These are phyloP conservation scores for Spodoptera litura DNA, from an alignment of 1,140 invertebrate species.

Conservation along the genomic window DNA sequence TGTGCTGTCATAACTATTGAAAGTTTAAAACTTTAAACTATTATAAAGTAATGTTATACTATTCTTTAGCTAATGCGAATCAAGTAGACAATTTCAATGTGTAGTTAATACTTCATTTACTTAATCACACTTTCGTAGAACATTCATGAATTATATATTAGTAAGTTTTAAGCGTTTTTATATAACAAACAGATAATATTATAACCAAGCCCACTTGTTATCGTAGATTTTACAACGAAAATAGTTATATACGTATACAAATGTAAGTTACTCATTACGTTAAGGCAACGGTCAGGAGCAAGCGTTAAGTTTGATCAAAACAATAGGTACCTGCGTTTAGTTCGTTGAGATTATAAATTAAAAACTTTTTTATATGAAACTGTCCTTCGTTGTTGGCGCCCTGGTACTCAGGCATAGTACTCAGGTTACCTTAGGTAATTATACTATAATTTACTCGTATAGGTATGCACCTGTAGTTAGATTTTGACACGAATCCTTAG, in stretches of 20 bases:
- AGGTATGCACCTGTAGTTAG: slow-evolving; percentile 78
- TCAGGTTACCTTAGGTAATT: slow-evolving; percentile 34
- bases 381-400: slow-evolving; percentile 39
- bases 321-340: slow-evolving; percentile 43
- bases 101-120: slow-evolving; percentile 54
- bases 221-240: slow-evolving; percentile 80
- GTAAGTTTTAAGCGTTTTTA: slow-evolving; percentile 49
- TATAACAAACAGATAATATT: slow-evolving; percentile 50
- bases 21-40: slow-evolving; percentile 39
- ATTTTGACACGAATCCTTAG: slow-evolving; percentile 76
- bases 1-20: slow-evolving; percentile 56
- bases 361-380: slow-evolving; percentile 28
- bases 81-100: slow-evolving; percentile 58
- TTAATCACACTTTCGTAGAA: slow-evolving; percentile 42
- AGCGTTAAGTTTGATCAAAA: slow-evolving; percentile 47
- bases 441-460: slow-evolving; percentile 51
- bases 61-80: slow-evolving; percentile 57
- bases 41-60: slow-evolving; percentile 41
- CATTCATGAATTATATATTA: slow-evolving; percentile 42
- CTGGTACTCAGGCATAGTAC: slow-evolving; percentile 30
- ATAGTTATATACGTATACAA: slow-evolving; percentile 63
- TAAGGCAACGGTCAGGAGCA: slow-evolving; percentile 39
- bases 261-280: slow-evolving; percentile 53
- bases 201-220: slow-evolving; percentile 65
- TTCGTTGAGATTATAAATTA: slow-evolving; percentile 17